These are phyloP conservation scores for Catharus bicknelli DNA, from an alignment of 2,113 vertebrate species.

Conservation along the genomic window DNA sequence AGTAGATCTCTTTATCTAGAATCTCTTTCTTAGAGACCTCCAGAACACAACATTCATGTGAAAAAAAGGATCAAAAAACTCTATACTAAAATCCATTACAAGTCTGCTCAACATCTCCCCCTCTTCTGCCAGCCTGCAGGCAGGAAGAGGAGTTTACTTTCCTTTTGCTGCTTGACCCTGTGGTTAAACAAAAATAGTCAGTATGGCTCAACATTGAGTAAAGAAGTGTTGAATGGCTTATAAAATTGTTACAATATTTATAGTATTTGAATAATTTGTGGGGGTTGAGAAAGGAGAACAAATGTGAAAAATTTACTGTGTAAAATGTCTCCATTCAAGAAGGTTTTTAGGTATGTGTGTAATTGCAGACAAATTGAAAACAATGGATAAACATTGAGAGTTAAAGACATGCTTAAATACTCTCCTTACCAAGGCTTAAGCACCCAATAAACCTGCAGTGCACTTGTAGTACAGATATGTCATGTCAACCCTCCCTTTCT, in stretches of 20 bases:
- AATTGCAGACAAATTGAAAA: background rate
- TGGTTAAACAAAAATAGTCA: background rate
- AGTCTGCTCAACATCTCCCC: background rate
- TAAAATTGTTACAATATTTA: background rate
- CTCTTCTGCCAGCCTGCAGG: background rate
- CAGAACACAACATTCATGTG: background rate
- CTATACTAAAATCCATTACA: background rate
- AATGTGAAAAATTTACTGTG: background rate
- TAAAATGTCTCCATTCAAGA: background rate
- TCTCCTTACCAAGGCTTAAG: background rate
- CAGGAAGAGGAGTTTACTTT: background rate
- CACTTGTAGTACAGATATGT: constrained; percentile 1
- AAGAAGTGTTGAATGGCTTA: background rate
- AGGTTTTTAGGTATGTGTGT: background rate
- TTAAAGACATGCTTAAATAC: constrained; percentile 36
- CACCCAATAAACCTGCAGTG: constrained; percentile 5
- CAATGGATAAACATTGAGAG: background rate
- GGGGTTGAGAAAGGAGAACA: background rate
- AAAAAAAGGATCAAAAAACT: background rate
- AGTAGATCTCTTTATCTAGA: background rate
- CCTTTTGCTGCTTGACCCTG: background rate
- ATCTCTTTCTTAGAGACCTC: background rate
- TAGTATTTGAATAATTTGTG: background rate
- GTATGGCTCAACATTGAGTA: background rate
- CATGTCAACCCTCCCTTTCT: constrained; percentile 17